A percentile compares a stretch with the other conserved stretches of the same genome.
phyloP scores from a whole-genome alignment of 2,113 vertebrate genomes.

The Chlorodrepanis virens region DNA sequence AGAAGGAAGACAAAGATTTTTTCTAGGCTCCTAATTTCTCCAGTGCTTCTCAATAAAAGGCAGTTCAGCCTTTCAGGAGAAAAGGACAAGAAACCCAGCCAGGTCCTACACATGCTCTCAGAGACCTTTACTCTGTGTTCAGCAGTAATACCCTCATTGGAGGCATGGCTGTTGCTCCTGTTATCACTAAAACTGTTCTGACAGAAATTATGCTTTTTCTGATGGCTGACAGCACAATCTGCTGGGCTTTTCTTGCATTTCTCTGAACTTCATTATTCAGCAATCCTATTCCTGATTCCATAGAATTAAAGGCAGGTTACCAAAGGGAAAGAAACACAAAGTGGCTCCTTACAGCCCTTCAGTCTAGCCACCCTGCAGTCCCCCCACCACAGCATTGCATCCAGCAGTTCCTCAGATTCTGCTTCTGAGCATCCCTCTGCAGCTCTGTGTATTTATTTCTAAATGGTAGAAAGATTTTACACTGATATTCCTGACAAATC shows the following conservation, averaged over 20 bases:
- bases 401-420: not conserved
- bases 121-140: not conserved
- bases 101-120: not conserved
- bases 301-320: not conserved
- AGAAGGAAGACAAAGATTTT: not conserved
- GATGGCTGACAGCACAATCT: constrained; percentile 42
- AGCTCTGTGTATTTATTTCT: not conserved
- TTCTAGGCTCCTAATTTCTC: not conserved
- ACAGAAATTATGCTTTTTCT: not conserved
- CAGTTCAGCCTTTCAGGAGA: not conserved
- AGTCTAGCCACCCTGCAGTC: not conserved
- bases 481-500: not conserved
- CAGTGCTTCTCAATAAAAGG: not conserved
- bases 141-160: not conserved
- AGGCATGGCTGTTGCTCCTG: not conserved
- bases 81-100: not conserved
- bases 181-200: not conserved
- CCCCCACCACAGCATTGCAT: not conserved
- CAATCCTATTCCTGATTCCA: not conserved
- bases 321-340: not conserved
- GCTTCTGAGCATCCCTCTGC: not conserved
- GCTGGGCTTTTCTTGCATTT: constrained; percentile 37
- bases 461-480: not conserved
- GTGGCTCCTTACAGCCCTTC: not conserved
- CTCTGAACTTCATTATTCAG: not conserved